These are phyloP conservation scores for Rhynchopsitta pachyrhyncha DNA, from an alignment of 2,113 vertebrate genomes.

Conservation along the genomic window DNA sequence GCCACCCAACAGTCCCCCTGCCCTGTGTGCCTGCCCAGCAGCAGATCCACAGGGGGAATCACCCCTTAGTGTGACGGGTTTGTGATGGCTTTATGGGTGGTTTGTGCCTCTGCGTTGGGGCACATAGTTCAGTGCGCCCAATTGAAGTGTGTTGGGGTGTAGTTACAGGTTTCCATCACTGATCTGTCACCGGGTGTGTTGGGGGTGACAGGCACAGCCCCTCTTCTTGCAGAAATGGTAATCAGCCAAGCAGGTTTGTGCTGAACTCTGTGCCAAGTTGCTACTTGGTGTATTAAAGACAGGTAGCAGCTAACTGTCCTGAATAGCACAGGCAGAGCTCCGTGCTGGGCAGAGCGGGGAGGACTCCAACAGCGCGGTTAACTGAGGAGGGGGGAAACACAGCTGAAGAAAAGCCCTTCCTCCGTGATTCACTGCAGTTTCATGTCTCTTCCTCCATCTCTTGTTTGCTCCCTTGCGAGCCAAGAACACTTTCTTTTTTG, in stretches of 20 bases:
- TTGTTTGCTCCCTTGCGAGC: background rate
- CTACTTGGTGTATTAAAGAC: background rate
- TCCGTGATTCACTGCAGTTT: background rate
- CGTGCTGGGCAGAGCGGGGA: background rate
- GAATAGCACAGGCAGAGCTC: background rate
- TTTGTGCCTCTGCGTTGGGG: background rate
- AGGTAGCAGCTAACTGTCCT: too few species aligned
- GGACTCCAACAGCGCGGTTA: constrained; percentile 31
- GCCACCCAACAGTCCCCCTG: accelerated
- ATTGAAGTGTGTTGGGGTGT: accelerated
- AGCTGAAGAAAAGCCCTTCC: background rate
- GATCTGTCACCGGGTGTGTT: accelerated
- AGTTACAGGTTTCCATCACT: background rate
- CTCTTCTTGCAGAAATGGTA: background rate
- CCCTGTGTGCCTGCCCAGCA: background rate
- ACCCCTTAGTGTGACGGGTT: background rate
- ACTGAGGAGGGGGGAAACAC: background rate
- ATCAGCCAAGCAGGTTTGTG: background rate
- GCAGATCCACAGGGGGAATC: background rate
- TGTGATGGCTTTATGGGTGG: background rate
- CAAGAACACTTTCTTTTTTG: background rate
- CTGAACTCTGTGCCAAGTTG: background rate
- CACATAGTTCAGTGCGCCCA: accelerated
- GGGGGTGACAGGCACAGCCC: background rate
- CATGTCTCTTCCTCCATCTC: background rate